phyloP scores from a whole-genome alignment of 2,113 vertebrate species.

The Rutilus rutilus region DNA sequence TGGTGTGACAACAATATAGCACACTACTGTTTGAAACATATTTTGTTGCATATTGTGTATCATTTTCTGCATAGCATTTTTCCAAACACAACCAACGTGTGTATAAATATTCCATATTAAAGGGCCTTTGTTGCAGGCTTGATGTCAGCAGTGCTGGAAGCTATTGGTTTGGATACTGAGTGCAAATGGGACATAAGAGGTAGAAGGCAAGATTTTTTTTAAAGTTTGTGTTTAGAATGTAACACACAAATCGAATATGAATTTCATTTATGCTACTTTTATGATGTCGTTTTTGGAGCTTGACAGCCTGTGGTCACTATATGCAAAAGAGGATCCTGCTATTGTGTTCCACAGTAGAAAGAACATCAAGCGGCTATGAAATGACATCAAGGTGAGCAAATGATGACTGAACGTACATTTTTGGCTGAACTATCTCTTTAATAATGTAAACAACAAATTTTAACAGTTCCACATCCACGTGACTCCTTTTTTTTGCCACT shows the following conservation, averaged over 20 bases:
- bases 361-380: not conserved
- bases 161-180: not conserved
- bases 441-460: not conserved
- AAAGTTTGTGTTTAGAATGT: not conserved
- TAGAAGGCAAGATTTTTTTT: not conserved
- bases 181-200: not conserved
- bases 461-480: not conserved
- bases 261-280: not conserved
- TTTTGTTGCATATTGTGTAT: not conserved
- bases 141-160: not conserved
- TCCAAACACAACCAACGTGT: not conserved
- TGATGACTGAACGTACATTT: not conserved
- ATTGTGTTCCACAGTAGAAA: not conserved
- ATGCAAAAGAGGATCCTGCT: not conserved
- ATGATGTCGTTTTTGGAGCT: not conserved
- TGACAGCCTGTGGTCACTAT: not conserved
- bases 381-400: not conserved
- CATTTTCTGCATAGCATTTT: not conserved
- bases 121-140: not conserved
- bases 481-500: not conserved
- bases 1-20: not conserved
- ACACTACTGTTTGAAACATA: not conserved
- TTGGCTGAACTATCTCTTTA: not conserved
- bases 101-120: not conserved
- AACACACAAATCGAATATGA: not conserved